Base-by-base conservation (phyloP, 1,140 invertebrate species). In the Caenorhabditis inopinata region DNA sequence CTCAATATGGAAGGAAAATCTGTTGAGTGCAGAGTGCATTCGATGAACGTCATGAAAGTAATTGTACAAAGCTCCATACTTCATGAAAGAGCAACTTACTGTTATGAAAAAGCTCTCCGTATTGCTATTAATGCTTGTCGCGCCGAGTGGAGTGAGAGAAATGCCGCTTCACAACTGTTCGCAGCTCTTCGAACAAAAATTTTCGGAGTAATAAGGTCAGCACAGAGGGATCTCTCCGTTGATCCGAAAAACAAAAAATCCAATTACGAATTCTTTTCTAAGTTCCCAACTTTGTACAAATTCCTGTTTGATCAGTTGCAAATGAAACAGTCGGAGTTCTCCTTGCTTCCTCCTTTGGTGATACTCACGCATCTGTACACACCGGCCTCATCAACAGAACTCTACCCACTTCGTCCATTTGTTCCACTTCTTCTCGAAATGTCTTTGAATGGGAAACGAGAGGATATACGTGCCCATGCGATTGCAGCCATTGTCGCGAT, bases 81-180 rank as follows among this genome's bases (percentile, higher is more conserved):
- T 9, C 51, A 79, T 2, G 79, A 87, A 46, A 29, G 78, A 29
- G 51, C 83, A 16, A 38, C 73, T 1, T 74, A 35, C 27, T 75
- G 76, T 21, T 49, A 83, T 12, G 85, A 87, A 35, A 16, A 21
- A 14, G 83, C 81, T 48, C 82, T 87, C 27, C 58, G 42, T 9
- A 45, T 84, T 4, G 73, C 82, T 1, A 48, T 86, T 27, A 42
- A 81, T 5, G 85, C 84, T 2, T 84, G 78, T 46, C 18, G 62
- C 5, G 48, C 83, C 3, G 80, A 79, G 29, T 86, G 85, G 85
- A 74, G 83, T 27, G 84, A 87, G 27, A 42, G 85, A 21, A 86
- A 86, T 76, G 83, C 85, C 7, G 74, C 82, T 42, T 79, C 78
- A n/a, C 85, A 86, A 45, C 74, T 86, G 0, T 86, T 87, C 32